Conservation (phyloP, 2,797 vertebrate species). For the Botia kubotai region DNA sequence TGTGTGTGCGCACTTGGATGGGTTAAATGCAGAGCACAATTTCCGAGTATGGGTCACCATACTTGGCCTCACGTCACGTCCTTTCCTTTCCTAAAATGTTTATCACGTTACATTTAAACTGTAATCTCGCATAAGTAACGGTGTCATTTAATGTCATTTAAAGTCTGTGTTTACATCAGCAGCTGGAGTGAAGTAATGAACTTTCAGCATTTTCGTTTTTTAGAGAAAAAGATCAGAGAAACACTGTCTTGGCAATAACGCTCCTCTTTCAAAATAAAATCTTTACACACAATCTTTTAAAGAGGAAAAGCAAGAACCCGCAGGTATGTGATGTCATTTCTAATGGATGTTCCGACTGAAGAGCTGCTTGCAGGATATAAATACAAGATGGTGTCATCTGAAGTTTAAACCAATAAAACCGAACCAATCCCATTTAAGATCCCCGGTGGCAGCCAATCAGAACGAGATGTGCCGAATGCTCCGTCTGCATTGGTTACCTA, state of each 20-base stretch:
- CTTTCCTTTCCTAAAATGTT: too few species aligned
- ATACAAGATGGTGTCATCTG: background rate
- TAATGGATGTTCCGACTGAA: background rate
- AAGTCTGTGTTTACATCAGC: background rate
- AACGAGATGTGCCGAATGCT: constrained; percentile 29
- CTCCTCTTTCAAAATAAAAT: background rate
- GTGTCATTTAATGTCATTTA: too few species aligned
- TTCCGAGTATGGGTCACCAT: too few species aligned
- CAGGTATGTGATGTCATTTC: constrained; percentile 32
- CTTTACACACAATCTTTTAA: background rate
- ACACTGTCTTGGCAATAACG: background rate
- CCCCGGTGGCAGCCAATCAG: constrained; percentile 15
- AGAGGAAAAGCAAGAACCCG: background rate
- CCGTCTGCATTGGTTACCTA: constrained; percentile 67
- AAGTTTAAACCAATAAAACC: constrained; percentile 4
- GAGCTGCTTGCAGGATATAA: background rate
- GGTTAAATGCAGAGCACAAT: too few species aligned
- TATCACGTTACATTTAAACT: too few species aligned
- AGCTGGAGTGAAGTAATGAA: background rate
- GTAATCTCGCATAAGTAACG: too few species aligned
- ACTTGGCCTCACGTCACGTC: too few species aligned
- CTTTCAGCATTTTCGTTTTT: background rate
- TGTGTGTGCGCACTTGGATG: too few species aligned
- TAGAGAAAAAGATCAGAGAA: background rate
- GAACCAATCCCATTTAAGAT: background rate